A percentile compares a stretch with the other conserved stretches of the same genome.
Evolutionary conservation across 2,888 invertebrate genomes (phyloP).

Genomic region (Gastrophysa polygoni): DNA sequence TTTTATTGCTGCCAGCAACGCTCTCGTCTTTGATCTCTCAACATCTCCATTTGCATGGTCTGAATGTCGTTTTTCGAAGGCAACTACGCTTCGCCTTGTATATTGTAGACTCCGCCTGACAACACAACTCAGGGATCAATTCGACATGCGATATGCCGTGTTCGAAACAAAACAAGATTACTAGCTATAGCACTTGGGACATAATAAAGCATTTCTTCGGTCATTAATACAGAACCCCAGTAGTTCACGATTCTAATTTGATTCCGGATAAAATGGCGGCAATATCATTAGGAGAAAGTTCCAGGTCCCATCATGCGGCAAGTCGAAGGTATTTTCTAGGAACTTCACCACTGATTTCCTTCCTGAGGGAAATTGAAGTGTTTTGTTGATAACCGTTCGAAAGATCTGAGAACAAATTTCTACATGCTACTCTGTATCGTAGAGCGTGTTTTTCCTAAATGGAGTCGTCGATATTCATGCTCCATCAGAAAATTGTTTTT

Average conservation of each 20-base stretch:
- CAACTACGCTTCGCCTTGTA: not conserved
- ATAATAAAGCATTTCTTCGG: constrained; percentile 34
- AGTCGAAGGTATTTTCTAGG: constrained; percentile 5
- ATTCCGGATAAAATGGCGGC: constrained; percentile 26
- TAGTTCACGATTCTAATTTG: constrained; percentile 30
- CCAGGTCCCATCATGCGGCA: not conserved
- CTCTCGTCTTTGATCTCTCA: no score
- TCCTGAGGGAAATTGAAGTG: no score
- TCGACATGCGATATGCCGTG: constrained; percentile 47
- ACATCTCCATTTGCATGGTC: no score
- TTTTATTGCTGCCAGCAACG: no score
- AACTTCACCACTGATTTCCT: not conserved
- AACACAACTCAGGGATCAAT: constrained; percentile 31
- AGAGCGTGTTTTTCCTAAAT: no score
- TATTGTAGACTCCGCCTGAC: constrained; percentile 6
- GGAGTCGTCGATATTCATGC: no score
- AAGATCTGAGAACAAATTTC: no score
- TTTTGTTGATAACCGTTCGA: no score
- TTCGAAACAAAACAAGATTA: constrained; percentile 30
- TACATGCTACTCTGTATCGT: no score
- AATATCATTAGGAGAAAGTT: constrained; percentile 12
- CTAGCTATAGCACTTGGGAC: constrained; percentile 29
- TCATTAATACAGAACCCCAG: constrained; percentile 28
- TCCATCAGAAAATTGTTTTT: no score
- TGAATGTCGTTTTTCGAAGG: no score